These are phyloP conservation scores for Carpatolechia fugitivella DNA, from an alignment of 2,888 invertebrate species.

Conservation along the genomic window DNA sequence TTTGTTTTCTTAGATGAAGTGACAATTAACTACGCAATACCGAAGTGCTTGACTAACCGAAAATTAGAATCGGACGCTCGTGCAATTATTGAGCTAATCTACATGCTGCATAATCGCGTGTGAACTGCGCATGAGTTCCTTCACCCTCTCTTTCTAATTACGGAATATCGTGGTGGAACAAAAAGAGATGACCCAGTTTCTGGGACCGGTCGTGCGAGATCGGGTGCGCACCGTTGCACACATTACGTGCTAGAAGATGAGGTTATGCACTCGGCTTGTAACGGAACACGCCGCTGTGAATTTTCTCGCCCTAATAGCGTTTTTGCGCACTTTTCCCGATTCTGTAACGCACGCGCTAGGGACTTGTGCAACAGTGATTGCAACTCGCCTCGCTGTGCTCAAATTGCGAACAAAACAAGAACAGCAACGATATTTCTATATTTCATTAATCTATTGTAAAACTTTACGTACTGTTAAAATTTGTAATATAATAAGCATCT, in stretches of 20 bases:
- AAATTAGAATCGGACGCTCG: slow-evolving; percentile 3
- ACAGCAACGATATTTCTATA: too few species aligned
- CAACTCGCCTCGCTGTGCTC: slow-evolving; percentile 30
- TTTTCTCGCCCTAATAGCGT: slow-evolving; percentile 75
- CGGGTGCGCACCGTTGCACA: slow-evolving; percentile 75
- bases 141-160: slow-evolving; percentile 69
- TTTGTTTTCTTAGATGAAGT: neutral
- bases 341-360: slow-evolving; percentile 47
- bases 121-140: slow-evolving; percentile 21
- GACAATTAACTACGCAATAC: neutral
- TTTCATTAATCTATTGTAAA: too few species aligned
- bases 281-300: slow-evolving; percentile 74
- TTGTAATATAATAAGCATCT: too few species aligned
- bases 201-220: slow-evolving; percentile 75
- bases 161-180: slow-evolving; percentile 75
- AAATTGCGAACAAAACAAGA: neutral
- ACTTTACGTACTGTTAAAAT: too few species aligned
- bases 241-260: slow-evolving; percentile 74
- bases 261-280: slow-evolving; percentile 65
- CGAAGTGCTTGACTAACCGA: neutral
- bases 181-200: slow-evolving; percentile 79
- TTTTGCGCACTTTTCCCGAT: slow-evolving; percentile 66
- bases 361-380: slow-evolving; percentile 59
- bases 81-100: slow-evolving; percentile 18
- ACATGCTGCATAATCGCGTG: slow-evolving; percentile 19